phyloP scores from a whole-genome alignment of 2,113 vertebrate species.

The Verasper variegatus region DNA sequence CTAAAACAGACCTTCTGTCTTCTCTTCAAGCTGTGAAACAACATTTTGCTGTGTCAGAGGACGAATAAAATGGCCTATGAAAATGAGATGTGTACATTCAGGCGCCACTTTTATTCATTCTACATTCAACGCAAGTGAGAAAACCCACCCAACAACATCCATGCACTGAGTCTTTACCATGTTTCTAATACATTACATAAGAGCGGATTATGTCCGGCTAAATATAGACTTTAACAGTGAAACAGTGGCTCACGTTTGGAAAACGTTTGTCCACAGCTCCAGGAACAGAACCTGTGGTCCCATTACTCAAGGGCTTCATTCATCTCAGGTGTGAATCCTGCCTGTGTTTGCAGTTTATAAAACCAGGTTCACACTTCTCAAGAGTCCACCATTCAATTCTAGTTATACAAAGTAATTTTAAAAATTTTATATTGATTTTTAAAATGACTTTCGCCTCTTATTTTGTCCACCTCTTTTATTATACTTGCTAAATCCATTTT shows the following conservation, averaged over 20 bases:
- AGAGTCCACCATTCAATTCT: too few species aligned
- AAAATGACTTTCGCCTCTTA: too few species aligned
- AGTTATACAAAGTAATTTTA: too few species aligned
- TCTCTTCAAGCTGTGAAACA: neutral
- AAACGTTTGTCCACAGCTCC: neutral
- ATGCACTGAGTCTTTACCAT: conserved; percentile 23
- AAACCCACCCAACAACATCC: too few species aligned
- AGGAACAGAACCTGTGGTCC: neutral
- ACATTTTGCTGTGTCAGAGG: neutral
- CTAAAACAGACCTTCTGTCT: conserved; percentile 18
- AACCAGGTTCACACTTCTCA: too few species aligned
- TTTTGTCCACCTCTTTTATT: too few species aligned
- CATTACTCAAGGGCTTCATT: conserved; percentile 8
- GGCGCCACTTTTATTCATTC: too few species aligned
- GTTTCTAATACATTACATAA: conserved; percentile 70
- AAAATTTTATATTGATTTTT: too few species aligned
- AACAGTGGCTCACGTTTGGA: conserved; percentile 43
- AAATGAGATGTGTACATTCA: neutral
- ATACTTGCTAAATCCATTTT: too few species aligned
- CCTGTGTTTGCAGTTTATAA: too few species aligned
- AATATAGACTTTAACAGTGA: conserved; percentile 66
- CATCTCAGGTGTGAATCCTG: conserved; percentile 33
- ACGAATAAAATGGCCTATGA: too few species aligned
- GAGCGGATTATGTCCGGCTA: conserved; percentile 69
- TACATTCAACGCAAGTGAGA: too few species aligned